A percentile compares a stretch with the other conserved stretches of the same genome.
Conservation (phyloP, 2,797 vertebrate genomes). For the Hemitrygon akajei region DNA sequence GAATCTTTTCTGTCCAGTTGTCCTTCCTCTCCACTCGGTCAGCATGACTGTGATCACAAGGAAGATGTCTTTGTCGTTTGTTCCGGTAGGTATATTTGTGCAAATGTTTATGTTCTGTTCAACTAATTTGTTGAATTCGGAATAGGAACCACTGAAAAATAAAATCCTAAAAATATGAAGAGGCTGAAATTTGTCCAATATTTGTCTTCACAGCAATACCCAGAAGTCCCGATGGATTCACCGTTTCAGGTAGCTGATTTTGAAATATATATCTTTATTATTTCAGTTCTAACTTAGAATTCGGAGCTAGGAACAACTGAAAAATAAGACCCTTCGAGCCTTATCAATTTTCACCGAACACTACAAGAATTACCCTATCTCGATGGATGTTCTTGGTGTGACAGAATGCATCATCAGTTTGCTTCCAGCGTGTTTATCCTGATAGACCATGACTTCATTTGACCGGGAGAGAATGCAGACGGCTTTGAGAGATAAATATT, state of each 20-base stretch:
- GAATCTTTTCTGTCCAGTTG: conserved; percentile 44
- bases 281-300: no score
- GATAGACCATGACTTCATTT: no score
- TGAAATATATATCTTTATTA: no score
- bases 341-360: no score
- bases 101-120: neutral
- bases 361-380: no score
- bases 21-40: conserved; percentile 46
- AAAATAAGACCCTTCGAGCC: neutral
- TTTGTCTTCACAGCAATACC: neutral
- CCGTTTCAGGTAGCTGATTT: neutral
- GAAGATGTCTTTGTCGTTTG: conserved; percentile 51
- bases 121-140: neutral
- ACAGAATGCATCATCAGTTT: no score
- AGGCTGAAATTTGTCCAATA: neutral
- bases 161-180: neutral
- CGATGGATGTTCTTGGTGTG: no score
- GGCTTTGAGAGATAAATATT: no score
- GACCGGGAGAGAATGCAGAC: no score
- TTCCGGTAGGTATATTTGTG: conserved; percentile 42
- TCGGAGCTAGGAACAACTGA: neutral
- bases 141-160: neutral
- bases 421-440: no score
- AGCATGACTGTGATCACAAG: conserved; percentile 52
- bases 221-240: neutral